These are phyloP conservation scores for Apistogramma diplotaenia DNA, from an alignment of 2,113 vertebrate species.

Conservation along the genomic window DNA sequence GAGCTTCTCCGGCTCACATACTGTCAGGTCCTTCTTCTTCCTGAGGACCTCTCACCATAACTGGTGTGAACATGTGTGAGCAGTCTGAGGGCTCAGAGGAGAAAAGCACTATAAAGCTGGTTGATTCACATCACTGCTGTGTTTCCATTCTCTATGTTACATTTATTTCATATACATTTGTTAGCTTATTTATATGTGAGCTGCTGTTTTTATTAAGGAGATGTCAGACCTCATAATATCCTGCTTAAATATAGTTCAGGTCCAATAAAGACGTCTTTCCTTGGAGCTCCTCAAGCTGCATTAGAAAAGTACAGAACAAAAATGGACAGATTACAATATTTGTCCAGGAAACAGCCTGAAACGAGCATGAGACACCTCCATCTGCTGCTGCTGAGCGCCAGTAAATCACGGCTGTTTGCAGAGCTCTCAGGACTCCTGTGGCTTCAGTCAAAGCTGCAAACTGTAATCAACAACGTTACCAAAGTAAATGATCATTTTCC, in stretches of 20 bases:
- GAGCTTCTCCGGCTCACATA: too few relatives aligned
- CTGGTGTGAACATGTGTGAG: too few relatives aligned
- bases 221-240: background rate
- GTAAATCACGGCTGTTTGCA: background rate
- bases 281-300: background rate
- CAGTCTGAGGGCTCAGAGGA: too few relatives aligned
- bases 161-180: background rate
- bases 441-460: background rate
- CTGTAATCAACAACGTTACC: background rate
- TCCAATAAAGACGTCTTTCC: background rate
- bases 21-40: too few relatives aligned
- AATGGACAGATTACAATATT: background rate
- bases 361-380: too few relatives aligned
- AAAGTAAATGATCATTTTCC: background rate
- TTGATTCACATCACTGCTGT: too few relatives aligned
- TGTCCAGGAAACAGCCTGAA: background rate
- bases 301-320: background rate
- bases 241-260: background rate
- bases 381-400: too few relatives aligned
- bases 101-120: too few relatives aligned
- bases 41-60: too few relatives aligned
- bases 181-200: background rate
- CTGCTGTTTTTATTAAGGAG: background rate
- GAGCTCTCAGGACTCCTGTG: background rate
- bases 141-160: background rate